Conservation (phyloP, 2,797 vertebrate genomes). For the Myotis findleyi region DNA sequence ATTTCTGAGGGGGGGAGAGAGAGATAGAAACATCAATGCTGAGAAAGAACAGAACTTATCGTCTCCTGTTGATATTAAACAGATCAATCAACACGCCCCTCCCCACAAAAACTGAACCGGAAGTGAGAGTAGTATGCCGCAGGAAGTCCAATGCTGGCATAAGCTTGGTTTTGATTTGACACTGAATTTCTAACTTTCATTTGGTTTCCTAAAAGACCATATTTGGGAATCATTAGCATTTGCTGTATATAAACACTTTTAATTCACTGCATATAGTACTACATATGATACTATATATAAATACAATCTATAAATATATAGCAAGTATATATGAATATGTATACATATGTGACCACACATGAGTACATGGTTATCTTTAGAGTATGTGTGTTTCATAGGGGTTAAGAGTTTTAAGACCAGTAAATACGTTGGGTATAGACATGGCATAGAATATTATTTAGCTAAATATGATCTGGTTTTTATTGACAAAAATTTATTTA, state of each 20-base stretch:
- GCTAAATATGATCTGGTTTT: neutral
- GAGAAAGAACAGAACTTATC: too few species aligned
- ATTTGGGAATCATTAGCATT: neutral
- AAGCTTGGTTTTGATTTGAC: neutral
- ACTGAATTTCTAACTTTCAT: neutral
- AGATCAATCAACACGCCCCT: neutral
- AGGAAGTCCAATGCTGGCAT: neutral
- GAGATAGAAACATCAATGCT: neutral
- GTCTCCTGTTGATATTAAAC: neutral
- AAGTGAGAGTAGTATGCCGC: neutral
- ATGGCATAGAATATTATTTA: neutral
- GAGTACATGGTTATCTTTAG: neutral
- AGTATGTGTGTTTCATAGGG: neutral
- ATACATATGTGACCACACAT: neutral
- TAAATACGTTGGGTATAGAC: neutral
- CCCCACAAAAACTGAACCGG: too few species aligned
- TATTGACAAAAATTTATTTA: neutral
- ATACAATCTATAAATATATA: neutral
- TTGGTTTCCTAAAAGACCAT: neutral
- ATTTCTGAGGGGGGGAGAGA: too few species aligned
- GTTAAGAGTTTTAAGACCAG: neutral
- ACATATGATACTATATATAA: neutral
- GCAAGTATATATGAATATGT: neutral
- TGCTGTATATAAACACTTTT: neutral
- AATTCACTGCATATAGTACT: neutral